Conservation (phyloP, 2,888 invertebrate species). For the Diaphora mendica region DNA sequence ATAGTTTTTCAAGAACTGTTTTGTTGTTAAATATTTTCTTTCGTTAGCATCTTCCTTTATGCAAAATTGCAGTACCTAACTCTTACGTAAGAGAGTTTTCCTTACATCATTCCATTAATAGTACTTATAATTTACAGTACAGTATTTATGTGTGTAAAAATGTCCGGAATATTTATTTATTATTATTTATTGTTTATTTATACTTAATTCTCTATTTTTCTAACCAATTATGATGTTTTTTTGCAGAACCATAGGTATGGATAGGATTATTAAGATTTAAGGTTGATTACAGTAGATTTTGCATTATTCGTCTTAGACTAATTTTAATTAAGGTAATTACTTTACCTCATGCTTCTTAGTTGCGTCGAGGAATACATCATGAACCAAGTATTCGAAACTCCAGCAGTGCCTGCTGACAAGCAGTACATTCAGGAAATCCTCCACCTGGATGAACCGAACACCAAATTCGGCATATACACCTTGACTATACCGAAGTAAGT, state of each 20-base stretch:
- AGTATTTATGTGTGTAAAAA: too few species aligned
- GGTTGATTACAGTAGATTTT: background rate
- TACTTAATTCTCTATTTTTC: too few species aligned
- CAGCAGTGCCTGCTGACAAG: conserved; percentile 74
- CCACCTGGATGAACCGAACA: conserved; percentile 76
- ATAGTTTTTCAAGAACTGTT: background rate
- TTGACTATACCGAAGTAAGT: conserved; percentile 79
- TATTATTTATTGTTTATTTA: too few species aligned
- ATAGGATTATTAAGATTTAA: background rate
- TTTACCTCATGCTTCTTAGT: conserved; percentile 52
- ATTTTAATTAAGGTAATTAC: background rate
- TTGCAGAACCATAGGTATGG: too few species aligned
- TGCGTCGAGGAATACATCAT: conserved; percentile 83
- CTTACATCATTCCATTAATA: too few species aligned
- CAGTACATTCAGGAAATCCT: conserved; percentile 75
- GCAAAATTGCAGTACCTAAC: too few species aligned
- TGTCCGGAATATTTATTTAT: too few species aligned
- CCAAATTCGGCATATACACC: conserved; percentile 79
- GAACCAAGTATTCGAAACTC: conserved; percentile 80
- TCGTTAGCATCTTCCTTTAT: background rate
- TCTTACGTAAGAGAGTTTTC: too few species aligned
- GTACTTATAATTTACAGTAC: too few species aligned
- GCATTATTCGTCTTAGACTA: background rate
- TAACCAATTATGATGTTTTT: background rate
- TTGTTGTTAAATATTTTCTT: background rate